Base-by-base conservation (phyloP, 2,797 vertebrate genomes). In the Oryzias dopingdopingensis region DNA sequence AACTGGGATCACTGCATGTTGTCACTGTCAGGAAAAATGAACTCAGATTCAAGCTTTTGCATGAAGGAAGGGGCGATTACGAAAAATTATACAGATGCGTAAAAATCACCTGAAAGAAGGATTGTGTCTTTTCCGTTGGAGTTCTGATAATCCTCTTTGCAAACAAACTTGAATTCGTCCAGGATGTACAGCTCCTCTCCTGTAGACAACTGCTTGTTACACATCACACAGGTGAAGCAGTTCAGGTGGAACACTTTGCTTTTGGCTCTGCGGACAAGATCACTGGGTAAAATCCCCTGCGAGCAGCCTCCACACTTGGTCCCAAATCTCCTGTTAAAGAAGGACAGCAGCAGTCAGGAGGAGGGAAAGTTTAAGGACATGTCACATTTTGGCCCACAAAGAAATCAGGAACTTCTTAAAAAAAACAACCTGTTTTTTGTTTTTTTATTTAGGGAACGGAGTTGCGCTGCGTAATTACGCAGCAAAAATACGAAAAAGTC, bases 201-300 rank as follows among this genome's bases (percentile, higher is more conserved):
- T 47, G 97, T 99, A 77, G 96, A 98, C 16, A 99, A 95, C 86
- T 99, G 97, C 82, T 97, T 98, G 85, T 98, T 98, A 85, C 97
- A 99, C 95, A 98, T 97, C 95, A 99, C 98, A 90, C 97, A 99
- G 58, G 96, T 98, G 88, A 99, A 99, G 90, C 96, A 99, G 94
- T 98, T 98, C 66, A 99, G 94, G 89, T 99, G 97, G 83, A 98
- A 99, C 86, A 99, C 96, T 92, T 98, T 98, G 92, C 93, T 97
- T 57, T 95, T 89, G 46, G 96, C 96, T 83, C 95, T 94, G 77
- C 97, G 92, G 65, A 99, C 97, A 92, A 99, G 82, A 91, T 99
- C 96, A 81, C 95, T 98, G 1, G 97, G 97, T 66, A 95, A 97
- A 88, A 99, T 98, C 79, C 96, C 97, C 86, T 99, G 96, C 51